phyloP scores from a whole-genome alignment of 2,113 vertebrate species.

The Arvicanthis niloticus region DNA sequence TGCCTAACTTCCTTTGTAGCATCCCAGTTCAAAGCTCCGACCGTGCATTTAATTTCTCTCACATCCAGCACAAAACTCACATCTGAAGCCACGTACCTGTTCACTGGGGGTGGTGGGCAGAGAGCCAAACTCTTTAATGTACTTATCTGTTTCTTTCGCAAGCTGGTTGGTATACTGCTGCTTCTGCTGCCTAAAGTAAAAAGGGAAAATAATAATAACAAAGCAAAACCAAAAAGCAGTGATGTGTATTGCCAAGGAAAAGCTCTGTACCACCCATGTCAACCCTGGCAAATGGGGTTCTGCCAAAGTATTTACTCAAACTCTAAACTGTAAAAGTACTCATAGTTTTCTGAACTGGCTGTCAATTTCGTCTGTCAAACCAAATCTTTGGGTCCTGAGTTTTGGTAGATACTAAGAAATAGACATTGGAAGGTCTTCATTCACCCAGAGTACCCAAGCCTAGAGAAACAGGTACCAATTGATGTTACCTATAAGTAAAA shows the following conservation, averaged over 20 bases:
- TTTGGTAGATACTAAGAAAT: neutral
- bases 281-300: neutral
- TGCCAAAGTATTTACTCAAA: neutral
- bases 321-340: neutral
- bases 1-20: constrained; percentile 48
- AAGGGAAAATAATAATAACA: constrained; percentile 14
- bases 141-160: constrained; percentile 97
- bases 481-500: neutral
- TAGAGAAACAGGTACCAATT: neutral
- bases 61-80: neutral
- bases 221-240: neutral
- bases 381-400: neutral
- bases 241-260: neutral
- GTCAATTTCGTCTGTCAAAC: constrained; percentile 46
- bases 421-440: constrained; percentile 26
- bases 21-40: constrained; percentile 60
- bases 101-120: constrained; percentile 92
- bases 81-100: constrained; percentile 86
- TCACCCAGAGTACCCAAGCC: neutral
- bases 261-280: neutral
- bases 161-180: constrained; percentile 95
- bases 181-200: constrained; percentile 92
- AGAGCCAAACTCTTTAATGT: constrained; percentile 95
- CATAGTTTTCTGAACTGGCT: neutral
- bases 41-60: constrained; percentile 21